Evolutionary conservation across 2,113 vertebrate genomes (phyloP), one percentile per base, ranked within the genome.

Genomic region (Cacatua alba): DNA sequence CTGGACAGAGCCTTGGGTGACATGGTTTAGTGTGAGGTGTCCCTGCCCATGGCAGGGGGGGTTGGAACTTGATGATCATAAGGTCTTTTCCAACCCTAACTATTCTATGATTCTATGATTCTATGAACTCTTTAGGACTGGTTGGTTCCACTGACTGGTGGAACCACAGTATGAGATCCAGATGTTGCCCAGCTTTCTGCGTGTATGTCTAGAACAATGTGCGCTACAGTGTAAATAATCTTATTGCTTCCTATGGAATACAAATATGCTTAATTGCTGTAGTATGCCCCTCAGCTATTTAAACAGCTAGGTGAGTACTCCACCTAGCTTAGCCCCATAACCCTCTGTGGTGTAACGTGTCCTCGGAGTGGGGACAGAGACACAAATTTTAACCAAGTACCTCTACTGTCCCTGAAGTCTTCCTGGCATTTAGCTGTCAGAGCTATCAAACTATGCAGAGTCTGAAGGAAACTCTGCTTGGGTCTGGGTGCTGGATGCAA

Each of bases 171-270:
- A 19, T 43, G 44, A 68, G 35, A 13, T 60, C 31, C 23, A 68
- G 43, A 29, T 3, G 1, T 48, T 67, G 43, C 62, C 24, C 24
- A 48, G 51, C 29, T 75, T 86, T 76, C 82, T 67, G 24, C 24
- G 20, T 0, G 0, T 46, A 24, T 39, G 39, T 33, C 17, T 48
- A 46, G 48, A 59, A 39, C 9, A 39, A 23, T 1, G 4, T 11
- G 25, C 51, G 31, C 14, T 71, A 70, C 1, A 2, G 21, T 37
- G 26, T 53, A 46, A 62, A 39, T 70, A 7, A 62, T 46, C 46
- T 70, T 14, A 16, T 28, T 46, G 39, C 39, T 78, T 79, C 55
- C 46, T 37, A 28, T 70, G 48, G 17, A 53, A 70, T 19, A 46
- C 55, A 63, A 63, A 53, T 53, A n/a, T 11, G 21, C 28, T 46